These are phyloP conservation scores for Cryptotermes secundus DNA, from an alignment of 1,140 invertebrate genomes.

Conservation along the genomic window DNA sequence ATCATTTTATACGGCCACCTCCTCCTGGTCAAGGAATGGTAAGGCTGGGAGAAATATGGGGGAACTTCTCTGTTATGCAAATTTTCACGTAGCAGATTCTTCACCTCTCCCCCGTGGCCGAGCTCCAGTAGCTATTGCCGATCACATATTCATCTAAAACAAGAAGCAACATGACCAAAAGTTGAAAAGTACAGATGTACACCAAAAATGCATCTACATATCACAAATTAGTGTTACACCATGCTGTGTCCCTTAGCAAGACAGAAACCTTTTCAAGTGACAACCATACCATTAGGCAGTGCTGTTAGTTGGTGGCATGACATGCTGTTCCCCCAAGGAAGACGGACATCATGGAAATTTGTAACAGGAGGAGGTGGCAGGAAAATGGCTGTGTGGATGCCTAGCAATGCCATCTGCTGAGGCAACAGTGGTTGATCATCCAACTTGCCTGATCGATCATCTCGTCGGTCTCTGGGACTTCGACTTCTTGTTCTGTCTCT, in stretches of 20 bases:
- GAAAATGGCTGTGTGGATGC: not conserved
- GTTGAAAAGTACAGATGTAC: not conserved
- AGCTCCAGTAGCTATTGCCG: slow-evolving; percentile 32
- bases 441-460: slow-evolving; percentile 33
- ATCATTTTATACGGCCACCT: not conserved
- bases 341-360: not conserved
- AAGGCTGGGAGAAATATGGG: slow-evolving; percentile 7
- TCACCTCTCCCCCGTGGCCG: slow-evolving; percentile 8
- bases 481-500: slow-evolving; percentile 26
- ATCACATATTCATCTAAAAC: slow-evolving; percentile 34
- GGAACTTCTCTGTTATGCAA: not conserved
- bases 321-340: not conserved
- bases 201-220: not conserved
- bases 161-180: slow-evolving; percentile 28
- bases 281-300: slow-evolving; percentile 10
- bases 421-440: not conserved
- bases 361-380: not conserved
- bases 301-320: not conserved
- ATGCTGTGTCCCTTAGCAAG: not conserved
- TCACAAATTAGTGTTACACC: not conserved
- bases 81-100: not conserved
- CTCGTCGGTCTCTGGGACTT: slow-evolving; percentile 24
- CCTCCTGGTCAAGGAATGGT: not conserved
- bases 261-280: slow-evolving; percentile 20
- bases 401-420: not conserved